Evolutionary conservation across 2,797 vertebrate species (phyloP), one percentile per base, ranked within the genome.

Genomic region (Sebastes iracundus): DNA sequence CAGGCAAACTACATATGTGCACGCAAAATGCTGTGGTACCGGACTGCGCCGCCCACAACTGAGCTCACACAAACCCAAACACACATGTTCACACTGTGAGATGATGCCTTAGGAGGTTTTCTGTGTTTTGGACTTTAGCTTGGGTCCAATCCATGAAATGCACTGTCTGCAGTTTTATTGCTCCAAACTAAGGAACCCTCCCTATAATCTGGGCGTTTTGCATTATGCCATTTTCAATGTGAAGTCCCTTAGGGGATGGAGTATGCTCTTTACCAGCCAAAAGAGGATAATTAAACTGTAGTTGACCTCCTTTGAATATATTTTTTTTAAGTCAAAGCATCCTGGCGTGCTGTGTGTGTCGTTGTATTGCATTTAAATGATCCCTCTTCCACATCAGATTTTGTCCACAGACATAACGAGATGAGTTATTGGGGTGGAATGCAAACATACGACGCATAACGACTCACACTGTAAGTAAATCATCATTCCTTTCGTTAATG

Each of bases 121-220:
- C 25, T 74, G 35, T 77, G 25, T 70, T 89, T 67, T 84, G 86
- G 68, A 81, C 53, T 89, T 83, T 70, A 60, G 75, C 52, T 75
- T 83, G 71, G 81, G 77, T 71, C 68, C 61, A 35, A 79, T 82
- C 67, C 75, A 78, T 53, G 46, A 87, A 79, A 82, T 58, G 49
- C 67, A 62, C 18, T 74, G 49, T 72, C 71, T 78, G 64, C 72
- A 61, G 52, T 72, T 87, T 87, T 73, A 82, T 58, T 60, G 71
- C 32, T 81, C 6, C 46, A 84, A 88, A 82, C 67, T 70, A 65
- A 72, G 27, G 62, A 83, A 55, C 71, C 76, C 81, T 85, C 83
- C 64, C 77, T 82, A 58, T 88, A 86, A 82, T 90, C 82, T 82
- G 49, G 56, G 67, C 1, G 61, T 84, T 86, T 75, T 70, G 66